Conservation (phyloP, 2,797 vertebrate species). For the Todus mexicanus region DNA sequence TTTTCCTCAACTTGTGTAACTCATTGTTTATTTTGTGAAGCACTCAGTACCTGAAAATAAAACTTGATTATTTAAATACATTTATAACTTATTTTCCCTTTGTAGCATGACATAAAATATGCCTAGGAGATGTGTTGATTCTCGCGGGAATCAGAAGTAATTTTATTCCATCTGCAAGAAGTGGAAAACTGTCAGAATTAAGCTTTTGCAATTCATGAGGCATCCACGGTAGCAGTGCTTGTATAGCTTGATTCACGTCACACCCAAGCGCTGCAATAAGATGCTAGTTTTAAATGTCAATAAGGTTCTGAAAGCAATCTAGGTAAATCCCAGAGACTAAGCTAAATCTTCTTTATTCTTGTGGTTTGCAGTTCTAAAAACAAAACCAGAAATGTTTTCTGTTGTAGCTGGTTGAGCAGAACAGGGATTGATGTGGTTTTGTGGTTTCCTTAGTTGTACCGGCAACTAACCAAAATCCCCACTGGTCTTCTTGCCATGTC, state of each 20-base stretch:
- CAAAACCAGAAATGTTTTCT: slow-evolving; percentile 9
- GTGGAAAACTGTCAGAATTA: neutral
- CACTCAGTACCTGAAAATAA: neutral
- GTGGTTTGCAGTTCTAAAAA: slow-evolving; percentile 20
- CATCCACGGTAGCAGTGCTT: neutral
- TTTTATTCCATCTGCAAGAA: neutral
- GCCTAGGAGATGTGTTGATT: neutral
- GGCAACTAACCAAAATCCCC: slow-evolving; percentile 33
- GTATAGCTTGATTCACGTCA: neutral
- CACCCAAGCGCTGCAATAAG: neutral
- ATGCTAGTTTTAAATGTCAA: neutral
- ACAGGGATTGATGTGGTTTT: slow-evolving; percentile 62
- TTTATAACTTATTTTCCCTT: neutral
- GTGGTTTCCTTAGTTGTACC: slow-evolving; percentile 53
- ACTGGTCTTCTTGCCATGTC: neutral
- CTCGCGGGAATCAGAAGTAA: neutral
- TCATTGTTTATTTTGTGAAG: slow-evolving; percentile 7
- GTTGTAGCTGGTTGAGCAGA: slow-evolving; percentile 4
- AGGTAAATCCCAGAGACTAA: neutral
- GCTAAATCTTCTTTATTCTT: neutral
- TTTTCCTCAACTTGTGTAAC: neutral
- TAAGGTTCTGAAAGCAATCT: neutral
- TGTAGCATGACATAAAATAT: neutral
- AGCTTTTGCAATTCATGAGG: neutral
- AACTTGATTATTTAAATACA: neutral